Evolutionary conservation across 92 coral and sea anemone species (phyloP), one percentile per base, ranked within the genome.

Genomic region (Palythoa grandiflora): DNA sequence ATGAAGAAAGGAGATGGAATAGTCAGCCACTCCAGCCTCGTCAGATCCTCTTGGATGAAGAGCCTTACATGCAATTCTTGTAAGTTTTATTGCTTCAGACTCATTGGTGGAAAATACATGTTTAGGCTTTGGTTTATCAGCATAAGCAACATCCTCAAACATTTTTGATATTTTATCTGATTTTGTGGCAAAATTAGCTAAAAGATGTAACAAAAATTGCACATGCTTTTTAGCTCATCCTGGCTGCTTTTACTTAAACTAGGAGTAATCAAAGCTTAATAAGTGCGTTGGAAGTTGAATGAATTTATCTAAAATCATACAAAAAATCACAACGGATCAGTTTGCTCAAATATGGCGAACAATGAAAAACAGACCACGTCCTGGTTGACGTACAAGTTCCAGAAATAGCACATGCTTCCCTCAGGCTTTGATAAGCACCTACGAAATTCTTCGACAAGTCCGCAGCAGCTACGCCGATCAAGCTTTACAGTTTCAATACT

Each of bases 1-100:
- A 72, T 72, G 76, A 38, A 72, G 76, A 51, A 71, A 72, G 76
- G 76, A 71, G 75, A 71, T 71, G 75, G 9, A 71, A 35, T 71
- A 71, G 14, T 71, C 75, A 71, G 75, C 50, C 50, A 12, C 76
- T 72, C 76, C 76, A 72, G 76, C 76, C 52, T 72, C 52, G 10
- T 72, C 76, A 38, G 76, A 73, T 72, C 52, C 76, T 38, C 76
- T 38, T 72, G 76, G 51, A 3, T 72, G 76, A 38, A 72, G 52
- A 38, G 76, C 76, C 20, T 72, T 72, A 38, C 52, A 38, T 72
- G 51, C 19, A 38, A 52, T 72, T 72, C 52, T 72, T 10, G 13
- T 72, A 1, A 72, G 76, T 72, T 51, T 72, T 72, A 72, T 72
- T 38, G 19, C 51, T 72, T n/a, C 76, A 72, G 76, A 72, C 20